Conservation (phyloP, 2,113 vertebrate genomes). For the Pristiophorus japonicus region DNA sequence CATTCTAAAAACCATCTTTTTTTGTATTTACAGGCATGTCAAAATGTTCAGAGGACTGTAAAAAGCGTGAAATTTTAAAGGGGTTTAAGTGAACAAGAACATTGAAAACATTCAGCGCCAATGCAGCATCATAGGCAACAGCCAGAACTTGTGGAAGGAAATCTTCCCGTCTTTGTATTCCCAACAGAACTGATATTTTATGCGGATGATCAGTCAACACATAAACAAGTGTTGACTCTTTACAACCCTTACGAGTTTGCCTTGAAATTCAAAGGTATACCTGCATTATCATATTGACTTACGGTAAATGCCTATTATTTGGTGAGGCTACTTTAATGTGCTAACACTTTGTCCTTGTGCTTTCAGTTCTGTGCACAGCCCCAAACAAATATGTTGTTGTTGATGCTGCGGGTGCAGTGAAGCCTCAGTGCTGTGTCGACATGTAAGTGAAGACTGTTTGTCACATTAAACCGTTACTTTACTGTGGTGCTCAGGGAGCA, state of each 20-base stretch:
- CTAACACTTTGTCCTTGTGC: not conserved
- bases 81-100: constrained; percentile 53
- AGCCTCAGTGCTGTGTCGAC: constrained; percentile 95
- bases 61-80: not conserved
- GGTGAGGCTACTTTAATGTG: not conserved
- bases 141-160: constrained; percentile 98
- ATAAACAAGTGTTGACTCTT: constrained; percentile 97
- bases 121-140: constrained; percentile 97
- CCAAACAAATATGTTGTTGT: constrained; percentile 94
- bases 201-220: constrained; percentile 91
- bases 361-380: constrained; percentile 92
- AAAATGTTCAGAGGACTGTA: constrained; percentile 30
- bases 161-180: constrained; percentile 97
- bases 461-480: constrained; percentile 40
- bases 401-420: constrained; percentile 90
- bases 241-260: constrained; percentile 99
- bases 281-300: not conserved
- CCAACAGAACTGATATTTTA: constrained; percentile 96
- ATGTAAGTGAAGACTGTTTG: constrained; percentile 80
- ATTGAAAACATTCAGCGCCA: constrained; percentile 76
- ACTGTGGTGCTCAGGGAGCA: not conserved
- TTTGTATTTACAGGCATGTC: constrained; percentile 10
- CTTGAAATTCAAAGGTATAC: constrained; percentile 95
- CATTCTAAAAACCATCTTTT: not conserved
- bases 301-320: not conserved